Base-by-base conservation (phyloP, 2,113 vertebrate species). In the Scopus umbretta region DNA sequence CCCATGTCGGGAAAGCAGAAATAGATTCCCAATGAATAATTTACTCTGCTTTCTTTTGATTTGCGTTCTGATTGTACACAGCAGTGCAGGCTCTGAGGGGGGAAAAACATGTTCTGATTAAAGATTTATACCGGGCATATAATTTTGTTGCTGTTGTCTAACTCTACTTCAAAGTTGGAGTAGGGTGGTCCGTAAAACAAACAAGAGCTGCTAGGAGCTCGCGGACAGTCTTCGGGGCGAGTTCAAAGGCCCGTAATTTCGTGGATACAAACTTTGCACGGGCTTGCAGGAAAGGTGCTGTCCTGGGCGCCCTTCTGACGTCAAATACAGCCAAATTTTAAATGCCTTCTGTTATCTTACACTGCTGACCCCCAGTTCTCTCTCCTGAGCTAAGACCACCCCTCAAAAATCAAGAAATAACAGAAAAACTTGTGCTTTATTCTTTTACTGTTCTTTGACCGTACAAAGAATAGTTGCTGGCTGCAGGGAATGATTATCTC, bases 1-100 rank as follows among this genome's bases (percentile, higher is more conserved):
- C 65, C 27, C n/a, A 1, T 9, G 55, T 0, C n/a, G 70, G 81
- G 38, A 34, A 3, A 21, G 82, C 91, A 87, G 94, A 53, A 67
- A 80, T 10, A 38, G 49, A 22, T 67, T 88, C 91, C 80, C 61
- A 1, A 83, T 94, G 79, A 92, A 94, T 86, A 86, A 95, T 94
- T 96, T 59, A 92, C 91, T 94, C 71, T 0, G 9, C 62, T 92
- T 79, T 34, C 86, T 83, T 96, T 91, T 86, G 86, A 82, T 94
- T 83, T 42, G 63, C 5, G 6, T 76, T 29, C 88, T 47, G 80
- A 89, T 87, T 63, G 90, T 73, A 68, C 80, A 45, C 84, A 71
- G 80, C 87, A 7, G 66, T 4, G 80, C 67, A 5, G 85, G 68
- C 81, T 72, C 53, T 0, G 38, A 72, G 79, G 42, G 42, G 42